phyloP scores from a whole-genome alignment of 2,797 vertebrate species.

The Sciurus vulgaris region DNA sequence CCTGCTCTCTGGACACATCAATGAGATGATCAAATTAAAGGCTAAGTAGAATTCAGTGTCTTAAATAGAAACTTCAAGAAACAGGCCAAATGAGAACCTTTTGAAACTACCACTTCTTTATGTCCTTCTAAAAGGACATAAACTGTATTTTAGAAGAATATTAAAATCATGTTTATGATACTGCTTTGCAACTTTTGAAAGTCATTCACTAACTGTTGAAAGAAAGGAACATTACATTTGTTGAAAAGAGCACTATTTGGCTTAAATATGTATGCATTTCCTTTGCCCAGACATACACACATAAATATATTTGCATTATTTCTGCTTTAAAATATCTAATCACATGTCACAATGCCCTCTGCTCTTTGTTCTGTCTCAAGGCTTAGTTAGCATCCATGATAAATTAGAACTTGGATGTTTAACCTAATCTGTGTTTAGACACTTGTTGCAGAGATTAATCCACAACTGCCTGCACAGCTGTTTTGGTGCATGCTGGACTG shows the following conservation, averaged over 20 bases:
- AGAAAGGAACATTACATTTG: not conserved
- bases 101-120: not conserved
- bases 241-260: not conserved
- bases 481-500: not conserved
- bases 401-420: slow-evolving; percentile 47
- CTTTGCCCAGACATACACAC: not conserved
- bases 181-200: not conserved
- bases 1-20: not conserved
- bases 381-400: slow-evolving; percentile 53
- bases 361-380: not conserved
- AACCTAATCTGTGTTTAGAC: slow-evolving; percentile 53
- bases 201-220: not conserved
- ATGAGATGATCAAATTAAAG: not conserved
- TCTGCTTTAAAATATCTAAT: not conserved
- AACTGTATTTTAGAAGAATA: not conserved
- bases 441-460: slow-evolving; percentile 64
- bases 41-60: slow-evolving; percentile 3
- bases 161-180: slow-evolving; percentile 25
- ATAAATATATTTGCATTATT: not conserved
- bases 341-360: not conserved
- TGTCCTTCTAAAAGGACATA: not conserved
- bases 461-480: not conserved
- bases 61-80: not conserved
- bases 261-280: not conserved
- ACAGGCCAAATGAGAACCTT: not conserved